phyloP scores from a whole-genome alignment of 2,797 vertebrate species.

The Tarsius wallacei region DNA sequence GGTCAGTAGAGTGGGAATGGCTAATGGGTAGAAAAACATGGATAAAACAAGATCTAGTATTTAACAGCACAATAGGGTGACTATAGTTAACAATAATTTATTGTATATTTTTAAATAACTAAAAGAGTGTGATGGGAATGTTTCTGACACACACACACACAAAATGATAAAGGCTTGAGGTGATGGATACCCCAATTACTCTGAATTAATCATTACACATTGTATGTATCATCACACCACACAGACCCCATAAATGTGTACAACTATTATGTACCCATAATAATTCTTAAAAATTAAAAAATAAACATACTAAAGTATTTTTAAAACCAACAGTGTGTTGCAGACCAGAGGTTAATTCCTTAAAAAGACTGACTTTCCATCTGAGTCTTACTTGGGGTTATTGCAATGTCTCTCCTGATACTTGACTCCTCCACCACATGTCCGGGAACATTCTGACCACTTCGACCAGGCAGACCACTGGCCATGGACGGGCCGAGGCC shows the following conservation, averaged over 20 bases:
- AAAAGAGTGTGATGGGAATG: neutral
- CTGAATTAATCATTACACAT: neutral
- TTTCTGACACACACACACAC: neutral
- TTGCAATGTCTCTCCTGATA: conserved; percentile 96
- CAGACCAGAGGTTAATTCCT: neutral
- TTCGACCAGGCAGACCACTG: conserved; percentile 97
- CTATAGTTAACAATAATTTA: neutral
- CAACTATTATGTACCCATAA: neutral
- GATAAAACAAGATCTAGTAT: neutral
- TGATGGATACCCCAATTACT: neutral
- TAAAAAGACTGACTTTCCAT: rapidly evolving
- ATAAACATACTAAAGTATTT: neutral
- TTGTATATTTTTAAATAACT: neutral
- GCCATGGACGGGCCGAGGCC: conserved; percentile 95
- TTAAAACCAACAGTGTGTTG: neutral
- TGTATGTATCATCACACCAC: neutral
- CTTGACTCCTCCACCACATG: conserved; percentile 96
- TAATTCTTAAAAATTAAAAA: neutral
- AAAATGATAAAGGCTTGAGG: neutral
- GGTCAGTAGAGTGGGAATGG: neutral
- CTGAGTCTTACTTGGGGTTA: conserved; percentile 95
- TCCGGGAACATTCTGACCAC: conserved; percentile 97
- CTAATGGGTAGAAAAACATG: neutral
- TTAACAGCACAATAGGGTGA: neutral
- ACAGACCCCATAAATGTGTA: neutral